These are phyloP conservation scores for Alethe castanea DNA, from an alignment of 2,113 vertebrate species.

Conservation along the genomic window DNA sequence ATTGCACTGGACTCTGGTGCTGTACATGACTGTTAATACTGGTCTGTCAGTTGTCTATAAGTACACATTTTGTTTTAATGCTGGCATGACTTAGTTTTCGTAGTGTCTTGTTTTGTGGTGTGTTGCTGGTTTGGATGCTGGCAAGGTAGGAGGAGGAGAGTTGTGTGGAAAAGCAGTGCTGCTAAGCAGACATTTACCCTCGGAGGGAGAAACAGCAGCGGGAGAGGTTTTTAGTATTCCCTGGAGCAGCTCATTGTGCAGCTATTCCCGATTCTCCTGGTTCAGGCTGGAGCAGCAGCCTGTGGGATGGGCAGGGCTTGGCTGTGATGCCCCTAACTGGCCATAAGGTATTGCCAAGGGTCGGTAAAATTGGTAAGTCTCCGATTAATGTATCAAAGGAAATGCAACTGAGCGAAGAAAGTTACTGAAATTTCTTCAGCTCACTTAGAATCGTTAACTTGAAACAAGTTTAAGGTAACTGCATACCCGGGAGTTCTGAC, in stretches of 20 bases:
- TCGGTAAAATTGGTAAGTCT: neutral
- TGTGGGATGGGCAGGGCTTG: accelerated
- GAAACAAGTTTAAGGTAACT: neutral
- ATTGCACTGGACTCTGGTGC: neutral
- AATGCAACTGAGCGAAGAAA: neutral
- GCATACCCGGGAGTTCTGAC: neutral
- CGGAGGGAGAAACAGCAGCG: neutral
- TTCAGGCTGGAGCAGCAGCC: neutral
- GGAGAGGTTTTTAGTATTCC: neutral
- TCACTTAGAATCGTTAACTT: neutral
- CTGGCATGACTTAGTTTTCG: neutral
- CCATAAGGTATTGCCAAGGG: neutral
- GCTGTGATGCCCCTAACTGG: no score
- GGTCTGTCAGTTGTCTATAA: neutral
- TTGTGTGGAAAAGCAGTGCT: neutral
- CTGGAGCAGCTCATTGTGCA: no score
- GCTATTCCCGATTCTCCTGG: neutral
- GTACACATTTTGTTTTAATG: neutral
- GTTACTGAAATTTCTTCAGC: neutral
- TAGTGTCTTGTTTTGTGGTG: neutral
- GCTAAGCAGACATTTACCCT: neutral
- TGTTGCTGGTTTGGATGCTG: neutral
- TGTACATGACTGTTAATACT: neutral
- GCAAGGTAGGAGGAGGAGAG: neutral
- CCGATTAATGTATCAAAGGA: accelerated